phyloP scores from a whole-genome alignment of 2,888 invertebrate genomes.

The Noctua fimbriata region DNA sequence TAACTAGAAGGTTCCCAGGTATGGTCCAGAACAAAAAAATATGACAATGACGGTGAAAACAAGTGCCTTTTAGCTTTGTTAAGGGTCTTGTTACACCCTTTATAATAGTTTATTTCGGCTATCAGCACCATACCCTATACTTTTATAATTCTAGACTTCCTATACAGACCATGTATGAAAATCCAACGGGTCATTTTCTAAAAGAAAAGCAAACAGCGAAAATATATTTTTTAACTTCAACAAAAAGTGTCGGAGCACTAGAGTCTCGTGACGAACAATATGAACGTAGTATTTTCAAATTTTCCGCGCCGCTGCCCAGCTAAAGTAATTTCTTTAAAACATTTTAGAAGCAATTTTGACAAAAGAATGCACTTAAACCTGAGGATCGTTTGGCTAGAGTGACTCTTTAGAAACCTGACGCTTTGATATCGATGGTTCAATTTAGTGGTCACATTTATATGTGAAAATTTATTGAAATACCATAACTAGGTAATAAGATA shows the following conservation, averaged over 20 bases:
- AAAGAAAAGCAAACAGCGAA: slow-evolving; percentile 30
- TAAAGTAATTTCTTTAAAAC: slow-evolving; percentile 64
- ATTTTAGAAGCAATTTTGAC: slow-evolving; percentile 73
- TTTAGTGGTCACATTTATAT: slow-evolving; percentile 33
- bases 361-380: slow-evolving; percentile 76
- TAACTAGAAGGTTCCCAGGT: no score
- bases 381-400: slow-evolving; percentile 60
- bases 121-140: no score
- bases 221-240: slow-evolving; percentile 28
- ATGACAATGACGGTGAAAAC: no score
- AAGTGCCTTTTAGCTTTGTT: no score
- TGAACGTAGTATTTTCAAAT: slow-evolving; percentile 65
- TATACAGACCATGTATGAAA: not conserved
- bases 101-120: no score
- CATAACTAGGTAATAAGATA: not conserved
- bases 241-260: slow-evolving; percentile 33
- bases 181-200: not conserved
- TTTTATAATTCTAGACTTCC: not conserved
- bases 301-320: slow-evolving; percentile 61
- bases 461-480: not conserved
- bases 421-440: slow-evolving; percentile 59
- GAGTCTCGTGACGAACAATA: slow-evolving; percentile 45
- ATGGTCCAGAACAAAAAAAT: no score
- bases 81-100: no score
- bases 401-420: slow-evolving; percentile 69